A percentile compares a stretch with the other conserved stretches of the same genome.
Evolutionary conservation across 2,113 vertebrate genomes (phyloP).

Genomic region (Varanus komodoensis): DNA sequence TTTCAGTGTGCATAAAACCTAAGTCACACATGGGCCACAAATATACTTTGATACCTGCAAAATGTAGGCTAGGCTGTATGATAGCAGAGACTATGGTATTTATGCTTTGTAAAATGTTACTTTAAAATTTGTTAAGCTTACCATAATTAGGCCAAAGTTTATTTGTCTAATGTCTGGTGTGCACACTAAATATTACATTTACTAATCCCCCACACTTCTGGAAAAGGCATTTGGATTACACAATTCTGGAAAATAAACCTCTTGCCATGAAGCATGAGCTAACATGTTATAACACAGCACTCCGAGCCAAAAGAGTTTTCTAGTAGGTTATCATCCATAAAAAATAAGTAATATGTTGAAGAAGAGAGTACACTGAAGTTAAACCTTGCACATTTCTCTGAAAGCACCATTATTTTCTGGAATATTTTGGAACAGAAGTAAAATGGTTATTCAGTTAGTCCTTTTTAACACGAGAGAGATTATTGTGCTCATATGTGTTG

Average conservation of each 20-base stretch:
- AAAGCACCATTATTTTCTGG: slow-evolving; percentile 17
- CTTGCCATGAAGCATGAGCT: slow-evolving; percentile 76
- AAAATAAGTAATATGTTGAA: slow-evolving; percentile 55
- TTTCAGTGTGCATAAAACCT: slow-evolving; percentile 51
- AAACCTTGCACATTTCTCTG: slow-evolving; percentile 41
- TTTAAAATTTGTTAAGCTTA: slow-evolving; percentile 27
- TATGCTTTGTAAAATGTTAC: slow-evolving; percentile 22
- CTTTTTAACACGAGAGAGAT: slow-evolving; percentile 11
- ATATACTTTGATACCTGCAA: slow-evolving; percentile 48
- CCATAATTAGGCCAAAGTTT: not conserved
- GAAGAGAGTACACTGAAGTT: slow-evolving; percentile 54
- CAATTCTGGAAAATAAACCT: slow-evolving; percentile 81
- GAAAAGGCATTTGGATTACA: slow-evolving; percentile 82
- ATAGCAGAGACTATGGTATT: slow-evolving; percentile 30
- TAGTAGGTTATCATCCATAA: slow-evolving; percentile 57
- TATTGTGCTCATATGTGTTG: not conserved
- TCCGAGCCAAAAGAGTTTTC: slow-evolving; percentile 47
- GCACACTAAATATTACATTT: slow-evolving; percentile 64
- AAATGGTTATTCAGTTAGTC: not conserved
- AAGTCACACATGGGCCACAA: slow-evolving; percentile 49
- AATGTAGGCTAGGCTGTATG: not conserved
- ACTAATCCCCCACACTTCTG: slow-evolving; percentile 70
- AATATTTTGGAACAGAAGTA: slow-evolving; percentile 25
- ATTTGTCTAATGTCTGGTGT: slow-evolving; percentile 36
- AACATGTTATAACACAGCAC: slow-evolving; percentile 76